phyloP scores from a whole-genome alignment of 2,888 invertebrate species.

The Caenorhabditis sp. region DNA sequence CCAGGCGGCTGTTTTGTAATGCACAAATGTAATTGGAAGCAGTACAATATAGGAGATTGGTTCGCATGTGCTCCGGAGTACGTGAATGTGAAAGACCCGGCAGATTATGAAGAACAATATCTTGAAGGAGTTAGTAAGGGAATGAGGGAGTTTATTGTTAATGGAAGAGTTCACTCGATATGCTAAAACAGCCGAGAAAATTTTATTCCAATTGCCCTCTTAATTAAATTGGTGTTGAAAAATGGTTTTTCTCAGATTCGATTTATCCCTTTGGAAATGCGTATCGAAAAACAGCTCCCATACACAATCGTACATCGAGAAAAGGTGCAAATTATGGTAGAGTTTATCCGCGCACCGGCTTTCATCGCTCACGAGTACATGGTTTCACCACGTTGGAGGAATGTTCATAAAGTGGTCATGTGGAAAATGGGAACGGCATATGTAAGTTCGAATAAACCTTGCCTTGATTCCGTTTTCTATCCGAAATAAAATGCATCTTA shows the following conservation, averaged over 20 bases:
- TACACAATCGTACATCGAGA: background rate
- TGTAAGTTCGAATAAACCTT: background rate
- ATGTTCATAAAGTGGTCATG: background rate
- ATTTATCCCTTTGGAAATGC: background rate
- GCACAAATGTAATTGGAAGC: background rate
- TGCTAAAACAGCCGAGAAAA: too few species aligned
- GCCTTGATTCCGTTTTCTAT: too few species aligned
- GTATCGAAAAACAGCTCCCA: background rate
- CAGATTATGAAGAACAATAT: background rate
- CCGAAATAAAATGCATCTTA: too few species aligned
- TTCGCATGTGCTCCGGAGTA: background rate
- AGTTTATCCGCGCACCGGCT: background rate
- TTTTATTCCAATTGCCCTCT: too few species aligned
- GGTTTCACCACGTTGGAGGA: background rate
- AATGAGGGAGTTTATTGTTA: too few species aligned
- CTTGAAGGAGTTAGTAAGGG: background rate
- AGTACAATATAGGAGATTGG: background rate
- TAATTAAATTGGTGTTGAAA: too few species aligned
- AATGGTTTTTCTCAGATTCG: background rate
- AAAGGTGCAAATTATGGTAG: background rate
- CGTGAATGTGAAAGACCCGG: background rate
- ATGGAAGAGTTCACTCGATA: too few species aligned
- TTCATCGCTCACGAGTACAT: background rate
- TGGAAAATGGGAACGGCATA: background rate
- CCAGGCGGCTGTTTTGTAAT: background rate